Percentiles rank a stretch among this genome's conserved stretches.
Conservation (phyloP, 1,140 invertebrate species). For the Lepidotrigona ventralis region DNA sequence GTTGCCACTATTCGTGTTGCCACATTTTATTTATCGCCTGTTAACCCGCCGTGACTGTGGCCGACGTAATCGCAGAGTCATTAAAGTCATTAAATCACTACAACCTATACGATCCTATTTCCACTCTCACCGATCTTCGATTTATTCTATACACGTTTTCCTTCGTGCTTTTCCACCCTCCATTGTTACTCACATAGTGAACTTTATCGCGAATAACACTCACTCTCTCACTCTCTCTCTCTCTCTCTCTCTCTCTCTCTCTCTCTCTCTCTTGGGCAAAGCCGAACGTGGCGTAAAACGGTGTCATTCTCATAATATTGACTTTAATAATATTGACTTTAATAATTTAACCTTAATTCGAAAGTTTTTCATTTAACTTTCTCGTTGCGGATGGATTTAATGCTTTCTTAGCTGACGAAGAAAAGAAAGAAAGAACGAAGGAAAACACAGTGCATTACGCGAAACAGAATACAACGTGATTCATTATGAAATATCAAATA, state of each 20-base stretch:
- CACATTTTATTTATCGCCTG: conserved; percentile 54
- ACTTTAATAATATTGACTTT: not conserved
- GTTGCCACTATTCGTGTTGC: conserved; percentile 3
- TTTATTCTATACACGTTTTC: not conserved
- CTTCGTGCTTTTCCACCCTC: not conserved
- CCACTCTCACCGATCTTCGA: not conserved
- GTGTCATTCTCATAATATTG: not conserved
- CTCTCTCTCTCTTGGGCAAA: not conserved
- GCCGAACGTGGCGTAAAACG: not conserved
- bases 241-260: too few species aligned
- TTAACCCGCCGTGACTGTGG: conserved; percentile 50
- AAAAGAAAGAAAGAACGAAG: not conserved
- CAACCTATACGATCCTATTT: not conserved
- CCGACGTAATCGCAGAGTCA: conserved; percentile 54
- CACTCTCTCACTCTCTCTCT: not conserved
- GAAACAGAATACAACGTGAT: not conserved
- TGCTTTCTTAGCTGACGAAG: not conserved
- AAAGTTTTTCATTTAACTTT: not conserved
- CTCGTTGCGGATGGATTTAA: not conserved
- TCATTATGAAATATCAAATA: conserved; percentile 17
- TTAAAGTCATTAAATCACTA: conserved; percentile 57
- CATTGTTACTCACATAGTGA: not conserved
- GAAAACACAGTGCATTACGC: not conserved
- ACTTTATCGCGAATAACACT: not conserved
- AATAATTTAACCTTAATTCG: not conserved